phyloP scores from a whole-genome alignment of 2,888 invertebrate genomes.

The Arctia plantaginis region DNA sequence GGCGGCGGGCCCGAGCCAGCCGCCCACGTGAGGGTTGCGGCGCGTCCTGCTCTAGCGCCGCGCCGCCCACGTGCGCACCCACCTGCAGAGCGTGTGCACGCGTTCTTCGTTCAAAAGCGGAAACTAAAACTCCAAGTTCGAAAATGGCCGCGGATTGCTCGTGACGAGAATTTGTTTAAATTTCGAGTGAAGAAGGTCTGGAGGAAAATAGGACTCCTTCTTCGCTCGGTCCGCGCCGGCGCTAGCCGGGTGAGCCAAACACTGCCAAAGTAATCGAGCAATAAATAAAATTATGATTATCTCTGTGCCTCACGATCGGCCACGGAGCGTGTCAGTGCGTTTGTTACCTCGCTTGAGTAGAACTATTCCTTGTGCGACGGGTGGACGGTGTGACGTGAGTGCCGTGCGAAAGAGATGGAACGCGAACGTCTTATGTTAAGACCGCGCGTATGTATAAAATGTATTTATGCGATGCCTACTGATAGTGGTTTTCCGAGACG shows the following conservation, averaged over 20 bases:
- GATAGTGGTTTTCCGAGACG: conserved; percentile 56
- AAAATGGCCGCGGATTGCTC: neutral
- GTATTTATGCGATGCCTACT: conserved; percentile 69
- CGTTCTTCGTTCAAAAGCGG: neutral
- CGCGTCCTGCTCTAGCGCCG: neutral
- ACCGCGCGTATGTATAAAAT: conserved; percentile 60
- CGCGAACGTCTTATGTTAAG: conserved; percentile 70
- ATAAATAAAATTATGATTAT: conserved; percentile 45
- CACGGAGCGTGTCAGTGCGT: conserved; percentile 27
- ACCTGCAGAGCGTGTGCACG: neutral
- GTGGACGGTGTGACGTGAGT: conserved; percentile 39
- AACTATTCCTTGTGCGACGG: conserved; percentile 43
- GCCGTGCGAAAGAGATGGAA: conserved; percentile 40
- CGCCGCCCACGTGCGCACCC: neutral
- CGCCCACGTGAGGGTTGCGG: conserved; percentile 31
- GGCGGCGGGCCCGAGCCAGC: conserved; percentile 58
- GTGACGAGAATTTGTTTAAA: neutral
- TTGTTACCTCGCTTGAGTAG: conserved; percentile 32
- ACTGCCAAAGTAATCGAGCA: conserved; percentile 62
- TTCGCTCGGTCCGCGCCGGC: conserved; percentile 25
- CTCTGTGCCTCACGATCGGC: conserved; percentile 30
- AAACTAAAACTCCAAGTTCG: neutral
- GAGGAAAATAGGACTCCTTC: neutral
- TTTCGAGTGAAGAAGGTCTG: neutral
- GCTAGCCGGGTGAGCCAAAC: conserved; percentile 41